Evolutionary conservation across 1,140 invertebrate species (phyloP), one percentile per base, ranked within the genome.

Genomic region (Lasaia peninsularis): DNA sequence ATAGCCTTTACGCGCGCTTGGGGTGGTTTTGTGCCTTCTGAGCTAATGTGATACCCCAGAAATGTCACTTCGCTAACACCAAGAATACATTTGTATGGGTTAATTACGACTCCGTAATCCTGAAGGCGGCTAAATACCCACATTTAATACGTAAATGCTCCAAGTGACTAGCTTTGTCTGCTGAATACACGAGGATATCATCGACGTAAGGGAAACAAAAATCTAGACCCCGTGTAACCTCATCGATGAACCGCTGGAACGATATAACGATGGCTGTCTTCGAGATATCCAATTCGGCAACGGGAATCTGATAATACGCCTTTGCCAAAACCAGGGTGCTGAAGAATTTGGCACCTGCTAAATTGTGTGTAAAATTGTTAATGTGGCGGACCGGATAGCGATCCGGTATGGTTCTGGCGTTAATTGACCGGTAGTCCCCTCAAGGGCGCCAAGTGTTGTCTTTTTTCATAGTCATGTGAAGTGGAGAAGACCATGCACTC

Each of bases 171-270:
- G n/a, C 34, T 35, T 35, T n/a, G 5, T 34, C 34, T 5, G 10
- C 4, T 2, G 34, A 35, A 12, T 35, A 12, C 4, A 35, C 34
- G 2, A 35, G n/a, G 1, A 35, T 12, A 12, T 35, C 34, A 12
- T 35, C 34, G 3, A 12, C n/a, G 34, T 35, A 35, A 12, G 34
- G 34, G 5, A 35, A 35, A 12, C n/a, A 35, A 4, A 12, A 35
- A 10, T 63, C 52, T 0, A 63, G 44, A n/a, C 61, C 61, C 34
- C 52, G 44, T 11, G 33, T 50, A n/a, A 62, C 52, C 44, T 62
- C 60, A 54, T 58, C 51, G 12, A 62, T 58, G 21, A 62, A 58
- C 11, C 60, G 1, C 21, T 24, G 21, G 5, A 24, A 24, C 21
- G 21, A 2, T 2, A 2, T 24, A 24, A 24, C 21, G 21, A 5